Conservation (phyloP, 2,797 vertebrate species). For the Caiman crocodilus region DNA sequence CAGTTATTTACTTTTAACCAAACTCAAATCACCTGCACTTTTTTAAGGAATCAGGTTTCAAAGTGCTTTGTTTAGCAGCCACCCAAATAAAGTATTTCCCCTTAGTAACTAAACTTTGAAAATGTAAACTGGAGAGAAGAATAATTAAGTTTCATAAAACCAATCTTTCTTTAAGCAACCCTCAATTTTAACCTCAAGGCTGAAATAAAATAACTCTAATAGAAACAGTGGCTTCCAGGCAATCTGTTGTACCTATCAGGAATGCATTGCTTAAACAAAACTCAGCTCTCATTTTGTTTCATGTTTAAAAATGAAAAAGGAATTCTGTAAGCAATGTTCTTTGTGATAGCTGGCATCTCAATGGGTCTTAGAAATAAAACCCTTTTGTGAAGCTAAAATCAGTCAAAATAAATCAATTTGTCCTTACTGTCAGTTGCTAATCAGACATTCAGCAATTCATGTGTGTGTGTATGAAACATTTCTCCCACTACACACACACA, state of each 20-base stretch:
- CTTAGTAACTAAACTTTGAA: neutral
- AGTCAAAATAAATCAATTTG: constrained; percentile 4
- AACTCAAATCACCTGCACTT: neutral
- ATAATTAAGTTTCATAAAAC: neutral
- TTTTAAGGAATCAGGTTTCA: neutral
- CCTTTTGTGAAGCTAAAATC: neutral
- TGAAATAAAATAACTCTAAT: neutral
- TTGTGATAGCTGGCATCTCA: neutral
- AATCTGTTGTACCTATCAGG: neutral
- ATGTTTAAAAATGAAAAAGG: neutral
- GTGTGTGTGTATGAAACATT: neutral
- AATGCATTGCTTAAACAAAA: neutral
- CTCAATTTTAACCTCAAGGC: neutral
- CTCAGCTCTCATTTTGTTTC: neutral
- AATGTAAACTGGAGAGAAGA: neutral
- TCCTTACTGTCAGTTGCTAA: neutral
- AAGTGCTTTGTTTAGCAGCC: neutral
- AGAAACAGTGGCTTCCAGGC: neutral
- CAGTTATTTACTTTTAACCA: neutral
- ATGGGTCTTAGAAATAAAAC: neutral
- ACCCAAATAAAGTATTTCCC: neutral
- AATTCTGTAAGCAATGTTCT: neutral
- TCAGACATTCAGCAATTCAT: neutral
- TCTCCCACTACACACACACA: neutral
- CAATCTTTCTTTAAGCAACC: neutral